A percentile compares a stretch with the other conserved stretches of the same genome.
These are phyloP conservation scores for Papilio glaucus DNA, from an alignment of 1,140 invertebrate genomes.

Conservation along the genomic window DNA sequence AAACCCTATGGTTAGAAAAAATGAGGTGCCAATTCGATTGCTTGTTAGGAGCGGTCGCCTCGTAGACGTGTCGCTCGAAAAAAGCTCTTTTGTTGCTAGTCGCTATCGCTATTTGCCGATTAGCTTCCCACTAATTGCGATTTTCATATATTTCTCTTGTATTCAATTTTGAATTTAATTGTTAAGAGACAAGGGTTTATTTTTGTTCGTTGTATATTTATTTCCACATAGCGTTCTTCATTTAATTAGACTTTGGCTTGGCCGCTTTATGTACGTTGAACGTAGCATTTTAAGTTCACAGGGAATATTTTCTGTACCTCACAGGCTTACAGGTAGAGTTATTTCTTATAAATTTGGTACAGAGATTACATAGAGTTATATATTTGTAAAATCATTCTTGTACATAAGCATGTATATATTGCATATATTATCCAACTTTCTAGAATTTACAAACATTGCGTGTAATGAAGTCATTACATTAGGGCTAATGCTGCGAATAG, in stretches of 20 bases:
- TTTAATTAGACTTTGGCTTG: background rate
- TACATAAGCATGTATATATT: no score
- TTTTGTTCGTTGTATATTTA: no score
- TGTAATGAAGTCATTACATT: background rate
- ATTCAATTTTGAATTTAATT: no score
- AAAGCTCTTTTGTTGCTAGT: constrained; percentile 21
- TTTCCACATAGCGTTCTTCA: background rate
- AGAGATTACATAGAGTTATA: no score
- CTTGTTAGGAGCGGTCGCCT: background rate
- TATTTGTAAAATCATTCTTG: no score
- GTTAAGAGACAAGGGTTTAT: no score
- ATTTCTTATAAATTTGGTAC: no score
- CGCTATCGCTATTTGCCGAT: constrained; percentile 1
- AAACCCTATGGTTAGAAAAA: background rate
- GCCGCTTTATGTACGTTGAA: background rate
- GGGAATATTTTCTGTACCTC: no score
- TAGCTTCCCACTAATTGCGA: constrained; percentile 10
- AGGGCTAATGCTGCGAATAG: background rate
- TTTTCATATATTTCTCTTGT: background rate
- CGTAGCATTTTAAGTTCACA: background rate
- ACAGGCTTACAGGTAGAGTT: no score
- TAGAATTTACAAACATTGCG: background rate
- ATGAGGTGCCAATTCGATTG: constrained; percentile 2
- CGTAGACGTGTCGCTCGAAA: background rate
- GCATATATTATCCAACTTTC: background rate